Evolutionary conservation across 2,797 vertebrate genomes (phyloP), one percentile per base, ranked within the genome.

Genomic region (Artibeus jamaicensis): DNA sequence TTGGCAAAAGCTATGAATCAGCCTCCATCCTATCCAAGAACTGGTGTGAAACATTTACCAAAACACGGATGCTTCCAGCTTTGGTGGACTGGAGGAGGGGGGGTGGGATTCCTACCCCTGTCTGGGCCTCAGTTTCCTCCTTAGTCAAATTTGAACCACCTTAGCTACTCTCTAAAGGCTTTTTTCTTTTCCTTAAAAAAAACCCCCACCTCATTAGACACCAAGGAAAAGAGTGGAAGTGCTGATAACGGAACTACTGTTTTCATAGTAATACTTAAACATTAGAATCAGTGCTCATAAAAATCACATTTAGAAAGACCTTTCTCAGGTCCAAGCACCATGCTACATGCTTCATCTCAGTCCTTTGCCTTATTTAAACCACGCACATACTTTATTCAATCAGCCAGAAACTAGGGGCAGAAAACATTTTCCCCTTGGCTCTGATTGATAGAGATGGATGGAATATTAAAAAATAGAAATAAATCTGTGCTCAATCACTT

Each of bases 51-150:
- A 59, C 55, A 5, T 55, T 65, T 42, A 48, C 10, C 32, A 67
- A 15, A 4, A 44, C 8, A 6, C 16, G 0, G 34, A 84, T 21
- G 71, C 32, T 44, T 74, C 82, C 37, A 37, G 39, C 46, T 57
- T 74, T 32, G 9, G 34, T 12, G 37, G 57, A 6, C n/a, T 3
- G 2, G 0, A 0, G 24, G 16, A 8, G 1, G 14, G 0, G 24
- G 16, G 10, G 1, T 14, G 34, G 37, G 32, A n/a, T 57, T 46
- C 37, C 74, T 88, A 6, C 32, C 6, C 1, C 16, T 79, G 53
- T 21, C 73, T 59, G 70, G n/a, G 42, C 86, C 82, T 94, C 57
- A 57, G 21, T 94, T 92, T 90, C 50, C n/a, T 78, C 65, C 65
- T 87, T 50, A 34, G 18, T 88, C 81, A 77, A 16, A 59, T 76